Conservation (phyloP, 2,797 vertebrate genomes). For the Rhinatrema bivittatum region DNA sequence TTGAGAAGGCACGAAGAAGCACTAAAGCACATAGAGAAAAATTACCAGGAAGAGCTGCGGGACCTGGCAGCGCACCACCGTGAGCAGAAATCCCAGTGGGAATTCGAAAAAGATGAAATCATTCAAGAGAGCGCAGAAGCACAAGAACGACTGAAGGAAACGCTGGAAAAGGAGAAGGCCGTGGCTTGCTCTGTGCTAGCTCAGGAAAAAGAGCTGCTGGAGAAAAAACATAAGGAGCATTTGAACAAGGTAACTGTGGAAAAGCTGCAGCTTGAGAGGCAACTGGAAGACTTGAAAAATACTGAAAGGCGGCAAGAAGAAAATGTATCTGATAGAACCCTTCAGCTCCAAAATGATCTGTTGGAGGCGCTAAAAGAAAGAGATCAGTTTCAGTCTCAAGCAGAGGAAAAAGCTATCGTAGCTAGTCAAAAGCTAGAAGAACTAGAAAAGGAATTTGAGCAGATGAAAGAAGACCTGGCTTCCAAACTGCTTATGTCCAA, state of each 20-base stretch:
- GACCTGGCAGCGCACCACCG: slow-evolving; percentile 48
- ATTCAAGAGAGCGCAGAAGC: slow-evolving; percentile 45
- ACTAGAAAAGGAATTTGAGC: slow-evolving; percentile 49
- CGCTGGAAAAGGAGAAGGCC: slow-evolving; percentile 44
- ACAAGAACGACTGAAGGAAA: slow-evolving; percentile 39
- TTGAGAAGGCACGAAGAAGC: slow-evolving; percentile 57
- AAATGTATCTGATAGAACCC: slow-evolving; percentile 55
- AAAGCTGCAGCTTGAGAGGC: slow-evolving; percentile 60
- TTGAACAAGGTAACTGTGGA: slow-evolving; percentile 47
- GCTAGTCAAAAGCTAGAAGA: slow-evolving; percentile 48
- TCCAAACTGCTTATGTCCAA: slow-evolving; percentile 44
- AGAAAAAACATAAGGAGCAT: slow-evolving; percentile 52
- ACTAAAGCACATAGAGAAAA: slow-evolving; percentile 55
- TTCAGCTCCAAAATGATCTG: slow-evolving; percentile 52
- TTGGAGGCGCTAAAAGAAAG: slow-evolving; percentile 50
- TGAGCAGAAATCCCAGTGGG: slow-evolving; percentile 65
- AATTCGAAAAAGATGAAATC: slow-evolving; percentile 34
- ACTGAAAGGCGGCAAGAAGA: slow-evolving; percentile 56
- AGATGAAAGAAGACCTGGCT: slow-evolving; percentile 56
- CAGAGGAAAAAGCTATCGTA: slow-evolving; percentile 40
- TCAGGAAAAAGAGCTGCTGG: slow-evolving; percentile 52
- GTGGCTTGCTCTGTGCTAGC: slow-evolving; percentile 32
- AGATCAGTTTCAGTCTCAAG: slow-evolving; percentile 36
- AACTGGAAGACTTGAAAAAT: slow-evolving; percentile 46
- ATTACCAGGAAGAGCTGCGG: slow-evolving; percentile 55